These are phyloP conservation scores for Pteropus rufus DNA, from an alignment of 2,797 vertebrate genomes.

Conservation along the genomic window DNA sequence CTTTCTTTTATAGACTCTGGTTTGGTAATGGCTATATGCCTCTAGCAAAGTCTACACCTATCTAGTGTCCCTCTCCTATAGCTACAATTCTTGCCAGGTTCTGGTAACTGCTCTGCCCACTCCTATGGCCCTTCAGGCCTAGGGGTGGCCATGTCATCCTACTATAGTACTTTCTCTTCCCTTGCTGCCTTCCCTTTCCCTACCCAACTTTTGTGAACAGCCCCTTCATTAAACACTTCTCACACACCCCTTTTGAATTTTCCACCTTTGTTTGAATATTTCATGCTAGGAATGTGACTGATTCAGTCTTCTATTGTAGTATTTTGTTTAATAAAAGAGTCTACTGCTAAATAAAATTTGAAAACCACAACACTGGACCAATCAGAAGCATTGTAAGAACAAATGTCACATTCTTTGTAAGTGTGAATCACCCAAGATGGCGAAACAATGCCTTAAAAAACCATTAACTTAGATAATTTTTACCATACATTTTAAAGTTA, in stretches of 20 bases:
- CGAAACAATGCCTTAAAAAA: conserved; percentile 19
- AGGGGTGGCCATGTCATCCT: background rate
- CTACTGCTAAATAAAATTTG: conserved; percentile 27
- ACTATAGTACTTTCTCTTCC: background rate
- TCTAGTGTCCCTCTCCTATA: background rate
- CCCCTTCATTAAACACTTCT: background rate
- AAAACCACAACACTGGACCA: conserved; percentile 6
- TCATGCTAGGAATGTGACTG: background rate
- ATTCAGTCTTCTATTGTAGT: background rate
- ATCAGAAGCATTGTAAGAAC: conserved; percentile 19
- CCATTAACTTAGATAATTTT: background rate
- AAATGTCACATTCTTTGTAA: conserved; percentile 30
- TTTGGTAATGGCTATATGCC: background rate
- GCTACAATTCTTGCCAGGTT: background rate
- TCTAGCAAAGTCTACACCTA: background rate
- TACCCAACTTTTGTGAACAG: background rate
- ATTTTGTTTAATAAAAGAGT: conserved; percentile 22
- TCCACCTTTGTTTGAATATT: background rate
- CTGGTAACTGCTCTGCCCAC: background rate
- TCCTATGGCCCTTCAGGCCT: background rate
- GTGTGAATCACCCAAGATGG: background rate
- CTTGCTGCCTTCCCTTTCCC: background rate
- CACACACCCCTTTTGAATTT: background rate
- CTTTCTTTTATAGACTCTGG: background rate
- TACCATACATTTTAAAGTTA: conserved; percentile 18